Percentiles rank a stretch among this genome's conserved stretches.
phyloP scores from a whole-genome alignment of 2,113 vertebrate genomes.

The Esox niger region DNA sequence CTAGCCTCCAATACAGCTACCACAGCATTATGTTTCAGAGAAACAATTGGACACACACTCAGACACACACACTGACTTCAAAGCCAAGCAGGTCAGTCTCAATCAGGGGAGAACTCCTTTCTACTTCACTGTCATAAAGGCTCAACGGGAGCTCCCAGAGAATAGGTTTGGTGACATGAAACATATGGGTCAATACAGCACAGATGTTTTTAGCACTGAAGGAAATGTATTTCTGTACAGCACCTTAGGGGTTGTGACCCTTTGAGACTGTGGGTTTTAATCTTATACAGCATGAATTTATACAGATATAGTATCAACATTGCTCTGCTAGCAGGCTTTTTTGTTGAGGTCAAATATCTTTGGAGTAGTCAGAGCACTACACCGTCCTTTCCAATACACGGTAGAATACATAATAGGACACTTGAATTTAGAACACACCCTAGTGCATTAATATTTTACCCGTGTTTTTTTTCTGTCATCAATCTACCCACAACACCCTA shows the following conservation, averaged over 20 bases:
- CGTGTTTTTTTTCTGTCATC: too few species aligned
- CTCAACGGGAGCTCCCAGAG: conserved; percentile 33
- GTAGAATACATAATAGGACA: too few species aligned
- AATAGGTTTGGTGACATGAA: conserved; percentile 56
- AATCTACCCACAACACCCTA: too few species aligned
- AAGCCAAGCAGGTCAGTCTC: conserved; percentile 9
- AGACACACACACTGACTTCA: background rate
- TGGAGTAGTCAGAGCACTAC: too few species aligned
- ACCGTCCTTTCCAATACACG: too few species aligned
- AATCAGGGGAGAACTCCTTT: conserved; percentile 25
- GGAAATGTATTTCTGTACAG: conserved; percentile 64
- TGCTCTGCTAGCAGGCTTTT: too few species aligned
- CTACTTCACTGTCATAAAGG: conserved; percentile 31
- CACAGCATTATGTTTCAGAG: conserved; percentile 25
- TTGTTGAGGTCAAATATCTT: too few species aligned
- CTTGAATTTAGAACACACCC: too few species aligned
- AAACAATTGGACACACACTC: conserved; percentile 5
- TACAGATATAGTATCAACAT: conserved; percentile 30
- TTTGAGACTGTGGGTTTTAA: conserved; percentile 33
- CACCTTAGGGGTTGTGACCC: conserved; percentile 55
- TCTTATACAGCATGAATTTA: conserved; percentile 43
- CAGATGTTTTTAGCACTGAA: conserved; percentile 55
- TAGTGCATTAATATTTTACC: too few species aligned
- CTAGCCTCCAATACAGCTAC: conserved; percentile 39
- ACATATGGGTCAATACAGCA: conserved; percentile 69